These are phyloP conservation scores for Muricea muricata DNA, from an alignment of 92 coral and sea anemone species.

Conservation along the genomic window DNA sequence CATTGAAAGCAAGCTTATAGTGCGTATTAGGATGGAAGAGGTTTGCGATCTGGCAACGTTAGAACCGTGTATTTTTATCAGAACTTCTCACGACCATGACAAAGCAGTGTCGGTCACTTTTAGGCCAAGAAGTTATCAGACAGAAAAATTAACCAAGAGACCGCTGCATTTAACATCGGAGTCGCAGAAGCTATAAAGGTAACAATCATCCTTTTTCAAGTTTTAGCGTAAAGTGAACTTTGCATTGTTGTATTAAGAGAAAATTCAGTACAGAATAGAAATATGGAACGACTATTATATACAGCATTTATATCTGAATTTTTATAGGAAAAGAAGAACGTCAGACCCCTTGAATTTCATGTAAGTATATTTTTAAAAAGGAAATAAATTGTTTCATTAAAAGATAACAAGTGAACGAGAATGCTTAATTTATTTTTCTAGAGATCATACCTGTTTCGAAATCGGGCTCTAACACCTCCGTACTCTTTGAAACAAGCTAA, in stretches of 20 bases:
- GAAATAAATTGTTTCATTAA: too few relatives aligned
- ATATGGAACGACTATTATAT: too few relatives aligned
- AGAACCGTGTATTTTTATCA: too few relatives aligned
- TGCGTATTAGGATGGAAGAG: too few relatives aligned
- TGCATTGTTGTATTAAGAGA: too few relatives aligned
- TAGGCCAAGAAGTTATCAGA: conserved; percentile 80
- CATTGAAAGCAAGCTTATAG: too few relatives aligned
- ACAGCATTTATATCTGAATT: too few relatives aligned
- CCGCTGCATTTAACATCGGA: conserved; percentile 96
- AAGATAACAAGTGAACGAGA: too few relatives aligned
- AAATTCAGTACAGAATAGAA: too few relatives aligned
- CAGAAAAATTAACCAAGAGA: conserved; percentile 81
- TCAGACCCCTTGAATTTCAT: conserved; percentile 80
- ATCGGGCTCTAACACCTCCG: conserved; percentile 95
- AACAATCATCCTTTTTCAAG: not conserved
- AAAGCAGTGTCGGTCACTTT: not conserved
- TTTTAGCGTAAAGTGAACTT: too few relatives aligned
- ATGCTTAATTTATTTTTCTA: conserved; percentile 6
- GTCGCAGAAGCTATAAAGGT: conserved; percentile 91
- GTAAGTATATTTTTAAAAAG: conserved; percentile 72
- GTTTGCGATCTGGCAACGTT: too few relatives aligned
- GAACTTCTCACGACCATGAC: not conserved
- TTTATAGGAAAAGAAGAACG: conserved; percentile 76
- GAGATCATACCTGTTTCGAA: conserved; percentile 96
- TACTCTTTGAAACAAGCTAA: conserved; percentile 78